Base-by-base conservation (phyloP, 2,113 vertebrate genomes). In the Chionis minor region DNA sequence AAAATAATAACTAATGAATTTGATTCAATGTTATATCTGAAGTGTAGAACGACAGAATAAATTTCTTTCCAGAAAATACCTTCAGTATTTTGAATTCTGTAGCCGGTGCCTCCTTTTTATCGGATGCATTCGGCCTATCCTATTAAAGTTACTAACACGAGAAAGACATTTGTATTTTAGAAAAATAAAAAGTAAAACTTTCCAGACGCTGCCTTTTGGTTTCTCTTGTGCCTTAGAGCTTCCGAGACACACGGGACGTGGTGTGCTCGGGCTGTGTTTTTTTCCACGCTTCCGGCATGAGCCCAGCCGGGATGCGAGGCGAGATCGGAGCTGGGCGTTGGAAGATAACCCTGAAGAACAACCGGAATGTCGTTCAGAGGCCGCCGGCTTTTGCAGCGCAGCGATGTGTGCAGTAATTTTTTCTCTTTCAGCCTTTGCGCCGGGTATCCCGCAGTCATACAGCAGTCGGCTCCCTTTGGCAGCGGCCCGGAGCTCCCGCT, bases 71-170 rank as follows among this genome's bases (percentile, higher is more conserved):
- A 91, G 96, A 92, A 96, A 93, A 94, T 81, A 86, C 70, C 86
- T 97, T 96, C 93, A 96, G 91, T 97, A 97, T 98, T 98, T 97
- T 95, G 87, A 97, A 94, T 96, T 94, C 92, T 94, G 90, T 96
- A 96, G 93, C 95, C 89, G 63, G 62, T 95, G 91, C 85, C 83
- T 96, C 90, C 84, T 88, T 91, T 97, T 93, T 94, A 51, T 74
- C 1, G 69, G 83, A 83, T 82, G 45, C 96, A 83, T 94, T 94
- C 0, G 78, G 91, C 79, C 67, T 82, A 14, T 90, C 86, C 61
- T 86, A 77, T 88, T 92, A 70, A 91, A 95, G 72, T 96, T 94
- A 96, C 84, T 96, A 92, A 97, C 92, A 69, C 63, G 38, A 88
- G 86, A 94, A 84, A 97, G 81, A 90, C 81, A 83, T 90, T 96